Base-by-base conservation (phyloP, 2,113 vertebrate species). In the Cynopterus brachyotis region DNA sequence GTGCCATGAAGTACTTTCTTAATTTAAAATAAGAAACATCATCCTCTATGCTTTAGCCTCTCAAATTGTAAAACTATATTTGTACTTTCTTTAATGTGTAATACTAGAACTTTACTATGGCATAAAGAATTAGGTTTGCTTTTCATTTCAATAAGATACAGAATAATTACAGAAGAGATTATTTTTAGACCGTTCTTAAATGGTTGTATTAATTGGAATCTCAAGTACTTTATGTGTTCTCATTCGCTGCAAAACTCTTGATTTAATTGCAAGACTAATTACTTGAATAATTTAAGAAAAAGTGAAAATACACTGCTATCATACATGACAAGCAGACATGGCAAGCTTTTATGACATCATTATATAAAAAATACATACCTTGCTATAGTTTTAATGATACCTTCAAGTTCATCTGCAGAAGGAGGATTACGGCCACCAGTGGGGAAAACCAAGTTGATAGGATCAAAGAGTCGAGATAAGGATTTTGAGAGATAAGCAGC, bases 361-460 rank as follows among this genome's bases (percentile, higher is more conserved):
- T 82, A 59, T 32, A 93, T 93, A 69, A 28, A 3, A 85, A 2
- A 9, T 32, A 92, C 96, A 64, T 98, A 99, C 99, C 99, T 99
- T 98, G 98, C 98, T 97, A 99, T 99, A 76, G 99, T 99, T 98
- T 99, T 99, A 98, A 99, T 99, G 98, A 99, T 99, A 97, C 99
- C 99, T 86, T 99, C 99, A 96, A 99, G 99, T 94, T 99, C 99
- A 0, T 99, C 99, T 30, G 97, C 98, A 95, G 99, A 99, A 90
- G 99, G 99, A 15, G 99, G 99, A 97, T 99, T 99, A 60, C 99
- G 99, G 9, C 99, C 99, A 32, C 99, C 99, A 94, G 99, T 98
- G 2, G 99, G 99, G 76, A 99, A 99, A 84, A 99, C 99, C 6
- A 99, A 99, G 97, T 99, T 99, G 98, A 99, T 99, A 40, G 99